These are phyloP conservation scores for Pogoniulus pusillus DNA, from an alignment of 2,797 vertebrate genomes.

Conservation along the genomic window DNA sequence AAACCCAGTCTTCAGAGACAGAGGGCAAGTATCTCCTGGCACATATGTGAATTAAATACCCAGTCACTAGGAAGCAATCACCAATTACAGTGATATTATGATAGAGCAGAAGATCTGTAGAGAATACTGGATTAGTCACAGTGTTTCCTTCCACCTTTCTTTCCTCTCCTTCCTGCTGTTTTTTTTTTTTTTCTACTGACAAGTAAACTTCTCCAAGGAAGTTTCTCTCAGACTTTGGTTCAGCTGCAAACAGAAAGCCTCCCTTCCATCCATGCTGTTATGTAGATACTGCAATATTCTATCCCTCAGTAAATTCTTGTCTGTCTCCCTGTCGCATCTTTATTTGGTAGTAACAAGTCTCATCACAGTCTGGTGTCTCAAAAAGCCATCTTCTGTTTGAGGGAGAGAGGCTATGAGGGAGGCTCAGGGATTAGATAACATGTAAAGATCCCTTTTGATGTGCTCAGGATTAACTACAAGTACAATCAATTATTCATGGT, in stretches of 20 bases:
- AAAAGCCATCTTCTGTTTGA: background rate
- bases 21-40: background rate
- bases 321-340: background rate
- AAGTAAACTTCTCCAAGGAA: background rate
- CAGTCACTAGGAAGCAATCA: background rate
- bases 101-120: background rate
- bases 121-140: background rate
- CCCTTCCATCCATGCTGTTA: background rate
- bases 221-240: background rate
- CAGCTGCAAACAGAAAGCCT: background rate
- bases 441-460: slow-evolving; percentile 20
- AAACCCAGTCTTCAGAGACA: background rate
- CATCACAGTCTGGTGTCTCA: background rate
- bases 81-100: background rate
- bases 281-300: background rate
- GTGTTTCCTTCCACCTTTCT: background rate
- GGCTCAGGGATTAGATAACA: background rate
- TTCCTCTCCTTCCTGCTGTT: background rate
- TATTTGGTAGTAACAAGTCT: slow-evolving; percentile 16
- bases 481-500: slow-evolving; percentile 51
- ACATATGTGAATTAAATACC: slow-evolving; percentile 5
- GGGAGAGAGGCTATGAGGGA: background rate
- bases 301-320: background rate
- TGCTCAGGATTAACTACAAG: slow-evolving; percentile 25
- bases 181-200: background rate